Conservation (phyloP, 2,797 vertebrate species). For the Allochrocebus solatus region DNA sequence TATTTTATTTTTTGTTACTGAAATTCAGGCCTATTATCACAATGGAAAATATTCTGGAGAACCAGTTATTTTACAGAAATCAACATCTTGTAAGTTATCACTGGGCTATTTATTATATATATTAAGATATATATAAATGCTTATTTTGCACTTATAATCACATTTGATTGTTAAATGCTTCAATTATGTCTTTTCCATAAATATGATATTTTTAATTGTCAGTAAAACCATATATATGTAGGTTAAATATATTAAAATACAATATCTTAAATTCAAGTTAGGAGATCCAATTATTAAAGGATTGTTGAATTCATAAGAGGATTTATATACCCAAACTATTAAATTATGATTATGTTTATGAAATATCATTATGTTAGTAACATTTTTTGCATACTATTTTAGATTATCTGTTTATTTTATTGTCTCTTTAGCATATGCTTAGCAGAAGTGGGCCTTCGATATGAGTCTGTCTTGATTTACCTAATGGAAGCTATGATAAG, state of each 20-base stretch:
- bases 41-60: accelerated
- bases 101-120: background rate
- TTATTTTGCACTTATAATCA: background rate
- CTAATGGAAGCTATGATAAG: background rate
- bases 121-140: background rate
- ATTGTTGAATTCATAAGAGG: background rate
- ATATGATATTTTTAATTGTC: background rate
- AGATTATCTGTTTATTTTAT: background rate
- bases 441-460: background rate
- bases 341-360: background rate
- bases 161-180: background rate
- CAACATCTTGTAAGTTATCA: constrained; percentile 84
- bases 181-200: background rate
- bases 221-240: background rate
- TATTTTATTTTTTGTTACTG: constrained; percentile 45
- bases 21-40: constrained; percentile 43
- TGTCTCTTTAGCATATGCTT: background rate
- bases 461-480: background rate
- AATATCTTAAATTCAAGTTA: background rate
- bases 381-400: background rate
- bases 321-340: background rate
- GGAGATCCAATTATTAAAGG: background rate
- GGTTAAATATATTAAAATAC: background rate
- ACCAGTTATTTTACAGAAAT: accelerated
- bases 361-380: background rate